These are phyloP conservation scores for Tinamus guttatus DNA, from an alignment of 2,113 vertebrate species.

Conservation along the genomic window DNA sequence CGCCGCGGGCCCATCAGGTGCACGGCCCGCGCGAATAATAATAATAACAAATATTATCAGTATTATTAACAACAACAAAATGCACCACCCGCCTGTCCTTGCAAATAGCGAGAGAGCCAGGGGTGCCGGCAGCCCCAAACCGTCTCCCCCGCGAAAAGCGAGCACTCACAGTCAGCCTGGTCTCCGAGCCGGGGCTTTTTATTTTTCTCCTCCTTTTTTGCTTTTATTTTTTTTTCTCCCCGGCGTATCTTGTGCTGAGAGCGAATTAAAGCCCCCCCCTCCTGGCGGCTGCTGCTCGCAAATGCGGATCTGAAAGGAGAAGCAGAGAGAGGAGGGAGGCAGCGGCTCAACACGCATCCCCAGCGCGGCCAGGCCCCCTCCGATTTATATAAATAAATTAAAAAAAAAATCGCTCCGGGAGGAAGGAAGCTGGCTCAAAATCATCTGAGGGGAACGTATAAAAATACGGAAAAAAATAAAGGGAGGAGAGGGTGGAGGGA, in stretches of 20 bases:
- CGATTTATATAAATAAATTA: slow-evolving; percentile 53
- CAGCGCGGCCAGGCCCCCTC: slow-evolving; percentile 42
- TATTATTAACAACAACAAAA: background rate
- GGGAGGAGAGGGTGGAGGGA: too few relatives aligned
- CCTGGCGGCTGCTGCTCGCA: slow-evolving; percentile 36
- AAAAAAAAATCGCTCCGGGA: slow-evolving; percentile 36
- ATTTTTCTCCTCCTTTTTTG: background rate
- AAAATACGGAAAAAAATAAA: background rate
- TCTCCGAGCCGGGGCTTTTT: background rate
- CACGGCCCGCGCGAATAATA: background rate
- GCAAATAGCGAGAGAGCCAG: background rate
- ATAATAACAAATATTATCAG: background rate
- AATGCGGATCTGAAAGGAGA: slow-evolving; percentile 62
- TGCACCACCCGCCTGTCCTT: background rate
- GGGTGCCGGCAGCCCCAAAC: background rate
- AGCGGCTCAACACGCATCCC: slow-evolving; percentile 35
- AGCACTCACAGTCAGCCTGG: slow-evolving; percentile 52
- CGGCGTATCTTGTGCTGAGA: slow-evolving; percentile 9
- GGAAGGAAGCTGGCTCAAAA: slow-evolving; percentile 63
- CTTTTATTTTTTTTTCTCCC: background rate
- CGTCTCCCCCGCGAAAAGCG: background rate
- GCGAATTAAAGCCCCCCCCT: slow-evolving; percentile 31
- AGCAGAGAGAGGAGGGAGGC: slow-evolving; percentile 16
- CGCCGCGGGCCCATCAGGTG: background rate
- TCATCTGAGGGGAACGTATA: background rate